These are phyloP conservation scores for Scaptodrosophila latifasciaeformis DNA, from an alignment of 2,888 invertebrate species.

Conservation along the genomic window DNA sequence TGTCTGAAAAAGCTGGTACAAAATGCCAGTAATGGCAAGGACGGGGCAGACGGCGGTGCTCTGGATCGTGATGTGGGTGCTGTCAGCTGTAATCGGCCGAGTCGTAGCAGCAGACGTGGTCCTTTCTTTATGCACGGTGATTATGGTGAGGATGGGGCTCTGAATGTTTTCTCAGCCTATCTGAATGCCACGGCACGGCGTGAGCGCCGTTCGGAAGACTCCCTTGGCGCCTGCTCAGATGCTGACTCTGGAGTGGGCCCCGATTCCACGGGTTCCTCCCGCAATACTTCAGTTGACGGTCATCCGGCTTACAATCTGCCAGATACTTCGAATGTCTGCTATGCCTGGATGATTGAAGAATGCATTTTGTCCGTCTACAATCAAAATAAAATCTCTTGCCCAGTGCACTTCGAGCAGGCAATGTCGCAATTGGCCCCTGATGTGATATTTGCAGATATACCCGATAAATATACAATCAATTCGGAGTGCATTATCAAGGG, in stretches of 20 bases:
- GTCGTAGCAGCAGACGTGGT: constrained; percentile 52
- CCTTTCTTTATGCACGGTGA: constrained; percentile 54
- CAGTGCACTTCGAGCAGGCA: constrained; percentile 84
- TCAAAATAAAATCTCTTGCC: constrained; percentile 83
- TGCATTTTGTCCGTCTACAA: constrained; percentile 93
- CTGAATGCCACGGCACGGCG: constrained; percentile 65
- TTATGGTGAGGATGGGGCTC: constrained; percentile 55
- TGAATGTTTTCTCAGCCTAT: constrained; percentile 70
- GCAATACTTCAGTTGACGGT: constrained; percentile 89
- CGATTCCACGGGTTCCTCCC: constrained; percentile 86
- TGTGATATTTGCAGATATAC: constrained; percentile 92
- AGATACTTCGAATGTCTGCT: constrained; percentile 76
- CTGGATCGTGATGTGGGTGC: constrained; percentile 35
- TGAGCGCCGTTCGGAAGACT: constrained; percentile 77
- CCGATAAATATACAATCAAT: constrained; percentile 86
- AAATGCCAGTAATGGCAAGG: constrained; percentile 24
- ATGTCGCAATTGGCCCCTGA: constrained; percentile 93
- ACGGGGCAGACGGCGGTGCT: constrained; percentile 55
- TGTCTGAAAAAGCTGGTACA: constrained; percentile 80
- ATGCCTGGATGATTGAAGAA: constrained; percentile 95
- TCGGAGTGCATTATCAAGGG: constrained; percentile 87
- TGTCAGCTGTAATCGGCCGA: constrained; percentile 45
- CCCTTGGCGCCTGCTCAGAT: constrained; percentile 80
- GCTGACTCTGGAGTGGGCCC: constrained; percentile 92
- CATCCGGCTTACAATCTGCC: constrained; percentile 77